Conservation (phyloP, 2,113 vertebrate species). For the Neogobius melanostomus region DNA sequence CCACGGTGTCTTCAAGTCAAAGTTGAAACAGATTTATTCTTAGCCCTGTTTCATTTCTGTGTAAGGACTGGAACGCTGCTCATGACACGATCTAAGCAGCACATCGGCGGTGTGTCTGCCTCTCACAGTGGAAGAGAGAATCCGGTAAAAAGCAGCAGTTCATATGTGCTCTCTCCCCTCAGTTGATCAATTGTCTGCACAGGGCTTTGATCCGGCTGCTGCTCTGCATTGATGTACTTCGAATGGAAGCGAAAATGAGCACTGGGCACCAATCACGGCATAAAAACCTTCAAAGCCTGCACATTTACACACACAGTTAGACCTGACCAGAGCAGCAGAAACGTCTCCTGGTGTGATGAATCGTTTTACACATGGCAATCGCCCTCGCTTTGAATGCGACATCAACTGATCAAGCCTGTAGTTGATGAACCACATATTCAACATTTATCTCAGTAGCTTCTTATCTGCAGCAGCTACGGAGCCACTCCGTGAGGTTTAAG, state of each 20-base stretch:
- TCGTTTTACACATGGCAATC: conserved; percentile 16
- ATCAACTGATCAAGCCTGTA: conserved; percentile 41
- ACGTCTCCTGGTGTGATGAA: conserved; percentile 38
- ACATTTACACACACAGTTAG: conserved; percentile 14
- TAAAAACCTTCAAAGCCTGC: conserved; percentile 36
- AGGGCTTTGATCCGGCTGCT: conserved; percentile 6
- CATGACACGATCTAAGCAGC: not conserved
- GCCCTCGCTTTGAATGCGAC: conserved; percentile 35
- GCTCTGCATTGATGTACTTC: conserved; percentile 54
- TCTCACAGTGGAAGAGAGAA: not conserved
- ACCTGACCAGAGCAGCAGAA: conserved; percentile 21
- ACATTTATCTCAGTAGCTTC: conserved; percentile 21
- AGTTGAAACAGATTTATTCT: no score
- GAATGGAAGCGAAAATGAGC: conserved; percentile 66
- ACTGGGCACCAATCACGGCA: conserved; percentile 42
- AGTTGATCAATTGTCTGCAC: no score
- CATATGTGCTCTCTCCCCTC: no score
- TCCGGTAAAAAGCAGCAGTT: not conserved
- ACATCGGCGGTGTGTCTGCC: not conserved
- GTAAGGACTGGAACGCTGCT: no score
- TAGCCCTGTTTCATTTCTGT: no score
- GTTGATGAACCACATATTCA: conserved; percentile 37
- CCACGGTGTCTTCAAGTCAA: no score
- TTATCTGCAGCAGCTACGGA: conserved; percentile 52
- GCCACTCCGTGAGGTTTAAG: conserved; percentile 16